These are phyloP conservation scores for Platypus cylindrus DNA, from an alignment of 2,888 invertebrate species.

Conservation along the genomic window DNA sequence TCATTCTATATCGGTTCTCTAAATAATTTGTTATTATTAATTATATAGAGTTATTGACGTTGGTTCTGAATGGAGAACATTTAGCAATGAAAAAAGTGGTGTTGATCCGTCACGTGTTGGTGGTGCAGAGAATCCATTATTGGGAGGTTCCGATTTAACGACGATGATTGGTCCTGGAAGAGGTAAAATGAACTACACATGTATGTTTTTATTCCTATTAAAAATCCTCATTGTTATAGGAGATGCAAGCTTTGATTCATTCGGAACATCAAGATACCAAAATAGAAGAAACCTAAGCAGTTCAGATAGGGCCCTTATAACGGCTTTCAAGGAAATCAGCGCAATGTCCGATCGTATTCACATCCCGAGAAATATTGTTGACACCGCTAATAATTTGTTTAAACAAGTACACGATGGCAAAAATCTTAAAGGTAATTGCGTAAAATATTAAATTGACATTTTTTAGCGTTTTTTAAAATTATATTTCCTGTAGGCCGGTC, in stretches of 20 bases:
- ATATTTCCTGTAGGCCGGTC: slow-evolving; percentile 44
- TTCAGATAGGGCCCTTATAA: slow-evolving; percentile 87
- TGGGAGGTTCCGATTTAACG: slow-evolving; percentile 91
- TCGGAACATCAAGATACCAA: slow-evolving; percentile 67
- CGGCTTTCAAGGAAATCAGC: slow-evolving; percentile 93
- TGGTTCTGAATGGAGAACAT: slow-evolving; percentile 99
- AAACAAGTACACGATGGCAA: slow-evolving; percentile 98
- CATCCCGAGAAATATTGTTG: slow-evolving; percentile 91
- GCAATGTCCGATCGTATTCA: slow-evolving; percentile 98
- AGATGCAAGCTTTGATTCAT: slow-evolving; percentile 80
- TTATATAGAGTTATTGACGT: slow-evolving; percentile 95
- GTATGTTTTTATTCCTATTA: not conserved
- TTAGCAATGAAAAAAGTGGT: slow-evolving; percentile 94
- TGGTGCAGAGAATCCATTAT: slow-evolving; percentile 93
- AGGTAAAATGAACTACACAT: slow-evolving; percentile 23
- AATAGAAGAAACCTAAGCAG: slow-evolving; percentile 76
- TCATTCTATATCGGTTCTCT: too few relatives aligned
- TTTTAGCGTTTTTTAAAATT: not conserved
- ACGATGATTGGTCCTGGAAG: slow-evolving; percentile 78
- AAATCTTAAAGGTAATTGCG: slow-evolving; percentile 86
- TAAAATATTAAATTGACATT: too few relatives aligned
- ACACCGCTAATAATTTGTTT: slow-evolving; percentile 90
- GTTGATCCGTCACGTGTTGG: slow-evolving; percentile 99
- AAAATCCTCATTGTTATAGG: too few relatives aligned
- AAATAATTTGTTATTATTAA: slow-evolving; percentile 14